Conservation (phyloP, 2,113 vertebrate genomes). For the Dipodomys spectabilis region DNA sequence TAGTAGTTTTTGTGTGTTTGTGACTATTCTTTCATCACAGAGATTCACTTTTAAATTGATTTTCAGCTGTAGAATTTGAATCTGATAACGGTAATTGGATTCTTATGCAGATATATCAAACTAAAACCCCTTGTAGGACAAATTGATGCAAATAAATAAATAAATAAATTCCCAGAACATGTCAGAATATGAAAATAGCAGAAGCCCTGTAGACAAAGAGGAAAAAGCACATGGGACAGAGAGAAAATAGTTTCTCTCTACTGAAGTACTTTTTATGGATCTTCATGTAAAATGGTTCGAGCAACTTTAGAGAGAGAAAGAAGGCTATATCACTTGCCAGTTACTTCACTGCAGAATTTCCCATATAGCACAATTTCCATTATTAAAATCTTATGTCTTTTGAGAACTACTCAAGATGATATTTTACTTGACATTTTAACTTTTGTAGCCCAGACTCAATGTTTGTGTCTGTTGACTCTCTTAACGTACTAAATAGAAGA, state of each 20-base stretch:
- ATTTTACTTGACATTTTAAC: conserved; percentile 2
- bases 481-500: background rate
- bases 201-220: background rate
- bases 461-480: background rate
- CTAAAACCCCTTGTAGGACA: too few relatives aligned
- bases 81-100: too few relatives aligned
- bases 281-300: background rate
- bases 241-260: background rate
- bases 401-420: background rate
- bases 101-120: too few relatives aligned
- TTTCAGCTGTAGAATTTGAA: too few relatives aligned
- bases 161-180: background rate
- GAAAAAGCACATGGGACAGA: background rate
- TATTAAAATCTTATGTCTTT: background rate
- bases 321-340: background rate
- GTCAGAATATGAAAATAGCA: background rate
- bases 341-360: background rate
- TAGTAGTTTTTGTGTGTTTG: background rate
- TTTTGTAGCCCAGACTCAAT: background rate
- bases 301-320: background rate
- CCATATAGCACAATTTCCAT: background rate
- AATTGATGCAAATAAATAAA: too few relatives aligned
- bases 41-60: conserved; percentile 51
- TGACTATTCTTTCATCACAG: background rate
- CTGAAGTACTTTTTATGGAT: background rate